phyloP scores from a whole-genome alignment of 2,797 vertebrate species.

The Gastrophryne carolinensis region DNA sequence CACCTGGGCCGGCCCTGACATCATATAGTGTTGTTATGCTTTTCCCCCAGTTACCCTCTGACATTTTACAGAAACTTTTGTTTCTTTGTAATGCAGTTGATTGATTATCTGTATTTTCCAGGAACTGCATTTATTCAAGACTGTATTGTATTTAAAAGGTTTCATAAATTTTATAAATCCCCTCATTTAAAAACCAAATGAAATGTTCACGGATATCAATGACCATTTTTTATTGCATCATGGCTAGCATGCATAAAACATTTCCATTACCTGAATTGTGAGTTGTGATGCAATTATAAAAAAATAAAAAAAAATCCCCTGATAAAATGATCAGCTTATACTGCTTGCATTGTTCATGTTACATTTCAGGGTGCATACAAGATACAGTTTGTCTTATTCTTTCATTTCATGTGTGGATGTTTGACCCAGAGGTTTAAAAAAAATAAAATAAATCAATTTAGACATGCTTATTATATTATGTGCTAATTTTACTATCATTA shows the following conservation, averaged over 20 bases:
- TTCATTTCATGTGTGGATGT: neutral
- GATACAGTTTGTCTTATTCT: neutral
- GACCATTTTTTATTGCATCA: slow-evolving; percentile 15
- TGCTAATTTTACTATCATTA: neutral
- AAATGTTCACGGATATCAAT: slow-evolving; percentile 2
- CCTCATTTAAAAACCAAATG: slow-evolving; percentile 36
- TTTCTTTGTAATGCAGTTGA: slow-evolving; percentile 10
- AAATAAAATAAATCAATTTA: neutral
- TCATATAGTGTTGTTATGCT: too few relatives aligned
- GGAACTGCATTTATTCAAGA: neutral
- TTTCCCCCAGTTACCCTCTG: neutral
- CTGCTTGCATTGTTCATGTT: neutral
- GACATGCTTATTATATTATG: neutral
- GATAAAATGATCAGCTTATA: neutral
- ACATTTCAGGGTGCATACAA: neutral
- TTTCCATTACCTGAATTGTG: neutral
- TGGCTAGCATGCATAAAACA: slow-evolving; percentile 3
- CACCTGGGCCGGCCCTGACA: too few relatives aligned
- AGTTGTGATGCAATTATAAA: slow-evolving; percentile 6
- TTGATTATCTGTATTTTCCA: slow-evolving; percentile 15
- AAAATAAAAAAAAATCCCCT: neutral
- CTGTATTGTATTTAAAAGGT: slow-evolving; percentile 12
- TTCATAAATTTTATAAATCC: slow-evolving; percentile 26
- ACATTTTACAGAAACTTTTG: slow-evolving; percentile 1
- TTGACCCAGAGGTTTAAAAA: neutral